Base-by-base conservation (phyloP, 2,113 vertebrate genomes). In the Leiothrix lutea region DNA sequence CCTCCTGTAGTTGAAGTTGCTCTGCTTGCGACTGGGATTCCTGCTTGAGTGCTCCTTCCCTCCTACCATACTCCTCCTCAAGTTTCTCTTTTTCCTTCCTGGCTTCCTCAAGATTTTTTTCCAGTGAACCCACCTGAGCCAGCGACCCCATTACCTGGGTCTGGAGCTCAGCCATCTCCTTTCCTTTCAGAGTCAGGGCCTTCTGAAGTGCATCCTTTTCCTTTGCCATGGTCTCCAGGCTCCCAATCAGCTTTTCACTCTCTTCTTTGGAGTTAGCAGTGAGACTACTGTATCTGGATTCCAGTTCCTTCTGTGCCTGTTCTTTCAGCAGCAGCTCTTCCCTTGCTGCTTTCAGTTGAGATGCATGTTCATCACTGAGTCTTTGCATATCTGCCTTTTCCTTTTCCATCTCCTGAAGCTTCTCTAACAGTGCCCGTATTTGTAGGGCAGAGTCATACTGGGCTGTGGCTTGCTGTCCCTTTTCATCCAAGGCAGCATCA, bases 91-190 rank as follows among this genome's bases (percentile, higher is more conserved):
- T 97, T 82, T 98, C 97, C 62, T 48, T 92, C 86, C 89, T 96
- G 75, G 74, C 40, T 75, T 98, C 97, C 15, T 96, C 97, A 94
- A 97, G 97, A 93, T 80, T 96, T 84, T 98, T 97, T 67, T 99
- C 98, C 88, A 98, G 86, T 33, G 97, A 96, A 74, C 98, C 97
- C 77, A 98, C 64, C 26, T 95, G 98, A 28, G 94, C 96, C 66
- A 98, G 97, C 0, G 97, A 95, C 79, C 98, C 98, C 80, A 97
- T 98, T 47, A 99, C 97, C 96, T 98, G 98, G 45, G 90, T 97
- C 78, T 97, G 98, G 38, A 99, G 97, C 95, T 98, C 98, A 74
- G 97, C 94, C 5, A 97, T 80, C 92, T 99, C 98, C 85, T 98
- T 97, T 82, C 97, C 98, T 97, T 99, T 98, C 71, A 96, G 60